Percentiles rank a stretch among this genome's conserved stretches.
These are phyloP conservation scores for Drosophila rellima DNA, from an alignment of 2,888 invertebrate genomes.

Conservation along the genomic window DNA sequence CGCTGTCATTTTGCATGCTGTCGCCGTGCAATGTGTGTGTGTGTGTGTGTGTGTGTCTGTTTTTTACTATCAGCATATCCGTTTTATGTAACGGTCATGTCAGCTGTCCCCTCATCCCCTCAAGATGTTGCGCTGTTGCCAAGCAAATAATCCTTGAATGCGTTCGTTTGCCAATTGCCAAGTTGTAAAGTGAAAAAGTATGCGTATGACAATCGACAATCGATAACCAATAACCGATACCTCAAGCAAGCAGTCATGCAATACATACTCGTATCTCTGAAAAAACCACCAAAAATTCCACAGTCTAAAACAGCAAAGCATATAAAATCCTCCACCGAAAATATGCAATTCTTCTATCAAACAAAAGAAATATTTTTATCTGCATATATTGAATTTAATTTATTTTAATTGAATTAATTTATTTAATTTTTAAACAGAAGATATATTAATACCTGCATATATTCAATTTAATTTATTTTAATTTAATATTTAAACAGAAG, in stretches of 20 bases:
- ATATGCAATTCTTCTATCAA: slow-evolving; percentile 24
- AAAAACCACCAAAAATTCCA: slow-evolving; percentile 13
- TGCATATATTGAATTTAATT: too few relatives aligned
- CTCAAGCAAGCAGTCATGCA: slow-evolving; percentile 11
- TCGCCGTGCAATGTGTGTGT: slow-evolving; percentile 25
- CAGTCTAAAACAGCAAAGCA: background rate
- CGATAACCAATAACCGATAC: slow-evolving; percentile 49
- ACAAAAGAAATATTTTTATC: slow-evolving; percentile 2
- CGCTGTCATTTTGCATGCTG: slow-evolving; percentile 70
- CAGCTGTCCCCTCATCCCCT: background rate
- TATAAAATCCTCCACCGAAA: slow-evolving; percentile 15
- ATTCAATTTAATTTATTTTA: too few relatives aligned
- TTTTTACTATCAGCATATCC: slow-evolving; percentile 36
- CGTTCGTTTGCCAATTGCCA: slow-evolving; percentile 39
- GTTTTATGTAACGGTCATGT: slow-evolving; percentile 35
- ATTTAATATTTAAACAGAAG: too few relatives aligned
- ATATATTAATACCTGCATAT: too few relatives aligned
- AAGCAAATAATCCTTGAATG: slow-evolving; percentile 52
- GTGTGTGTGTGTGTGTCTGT: slow-evolving; percentile 8
- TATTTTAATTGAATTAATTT: too few relatives aligned
- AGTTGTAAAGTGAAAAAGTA: slow-evolving; percentile 29
- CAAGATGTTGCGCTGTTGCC: slow-evolving; percentile 55
- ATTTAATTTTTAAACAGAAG: too few relatives aligned
- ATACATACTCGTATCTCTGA: background rate
- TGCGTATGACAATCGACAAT: slow-evolving; percentile 51